Evolutionary conservation across 2,888 invertebrate species (phyloP), one percentile per base, ranked within the genome.

Genomic region (Pomacea canaliculata): DNA sequence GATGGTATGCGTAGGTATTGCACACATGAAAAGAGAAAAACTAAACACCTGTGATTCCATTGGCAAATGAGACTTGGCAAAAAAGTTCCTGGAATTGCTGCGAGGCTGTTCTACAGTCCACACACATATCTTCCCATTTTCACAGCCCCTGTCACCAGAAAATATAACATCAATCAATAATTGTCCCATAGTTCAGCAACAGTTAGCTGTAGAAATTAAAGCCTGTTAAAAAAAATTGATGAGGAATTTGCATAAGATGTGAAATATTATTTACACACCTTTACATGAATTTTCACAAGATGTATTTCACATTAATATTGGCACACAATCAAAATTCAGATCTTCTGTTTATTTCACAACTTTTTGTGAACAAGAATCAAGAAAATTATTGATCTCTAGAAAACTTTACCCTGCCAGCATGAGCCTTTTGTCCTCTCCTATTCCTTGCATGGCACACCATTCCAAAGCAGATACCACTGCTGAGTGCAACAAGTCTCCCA

Each of bases 391-490:
- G 16, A 16, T 56, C 51, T 56, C 51, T 16, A 13, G 19, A 68
- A 12, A 68, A 7, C 56, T 56, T 12, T 73, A 89, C 89, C 88
- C 85, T 16, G 89, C 89, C 67, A 89, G 71, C 82, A 90, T 80
- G 0, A 90, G 84, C 46, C 77, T 79, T 74, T 88, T 87, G n/a
- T 83, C 80, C 13, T 88, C 85, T 59, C 86, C 86, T 81, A 86
- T 85, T 80, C 93, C 93, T 1, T 92, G 88, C 37, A 92, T 73
- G 7, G 92, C 91, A 37, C 93, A 93, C 93, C 93, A 94, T 67
- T 91, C 90, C 23, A 93, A 80, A 67, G 91, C 90, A 2, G 92
- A 88, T 1, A 93, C 92, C 77, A 92, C 91, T 75, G 92, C 88
- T 0, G 90, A 86, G 82, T 93, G 92, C n/a, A 87, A 84, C 8